Conservation (phyloP, 2,888 invertebrate genomes). For the Acanthopleura granulata region DNA sequence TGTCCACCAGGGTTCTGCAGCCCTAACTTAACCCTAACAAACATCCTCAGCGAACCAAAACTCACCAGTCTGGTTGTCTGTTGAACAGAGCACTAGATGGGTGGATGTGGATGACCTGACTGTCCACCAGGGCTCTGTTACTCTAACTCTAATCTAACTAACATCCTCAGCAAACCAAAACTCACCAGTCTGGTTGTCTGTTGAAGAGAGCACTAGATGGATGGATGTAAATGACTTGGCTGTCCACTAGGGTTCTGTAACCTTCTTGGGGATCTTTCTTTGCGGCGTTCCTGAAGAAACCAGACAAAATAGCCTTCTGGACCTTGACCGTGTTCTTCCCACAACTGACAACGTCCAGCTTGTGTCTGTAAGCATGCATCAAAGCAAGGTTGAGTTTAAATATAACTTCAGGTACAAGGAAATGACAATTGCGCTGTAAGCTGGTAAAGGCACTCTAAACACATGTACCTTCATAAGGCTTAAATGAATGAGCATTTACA, state of each 20-base stretch:
- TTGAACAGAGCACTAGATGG: constrained; percentile 98
- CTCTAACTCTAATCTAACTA: constrained; percentile 71
- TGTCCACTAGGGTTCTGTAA: constrained; percentile 96
- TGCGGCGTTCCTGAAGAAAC: constrained; percentile 98
- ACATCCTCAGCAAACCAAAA: constrained; percentile 25
- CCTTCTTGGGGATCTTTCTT: constrained; percentile 99
- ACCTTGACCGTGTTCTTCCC: constrained; percentile 95
- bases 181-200: constrained; percentile 96
- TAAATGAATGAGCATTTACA: no score
- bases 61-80: constrained; percentile 91
- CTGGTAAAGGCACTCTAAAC: no score
- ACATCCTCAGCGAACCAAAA: background rate
- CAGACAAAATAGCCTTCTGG: constrained; percentile 97
- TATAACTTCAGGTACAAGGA: background rate
- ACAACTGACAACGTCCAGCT: constrained; percentile 91
- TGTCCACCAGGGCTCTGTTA: constrained; percentile 96
- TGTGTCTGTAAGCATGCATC: constrained; percentile 56
- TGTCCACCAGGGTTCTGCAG: constrained; percentile 96
- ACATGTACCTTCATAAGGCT: no score
- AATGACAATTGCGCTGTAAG: no score
- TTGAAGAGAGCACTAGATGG: constrained; percentile 98
- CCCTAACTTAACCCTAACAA: constrained; percentile 71
- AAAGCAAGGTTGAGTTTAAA: constrained; percentile 4
- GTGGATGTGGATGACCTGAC: constrained; percentile 97
- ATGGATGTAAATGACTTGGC: constrained; percentile 97